Conservation (phyloP, 2,113 vertebrate genomes). For the Entelurus aequoreus region DNA sequence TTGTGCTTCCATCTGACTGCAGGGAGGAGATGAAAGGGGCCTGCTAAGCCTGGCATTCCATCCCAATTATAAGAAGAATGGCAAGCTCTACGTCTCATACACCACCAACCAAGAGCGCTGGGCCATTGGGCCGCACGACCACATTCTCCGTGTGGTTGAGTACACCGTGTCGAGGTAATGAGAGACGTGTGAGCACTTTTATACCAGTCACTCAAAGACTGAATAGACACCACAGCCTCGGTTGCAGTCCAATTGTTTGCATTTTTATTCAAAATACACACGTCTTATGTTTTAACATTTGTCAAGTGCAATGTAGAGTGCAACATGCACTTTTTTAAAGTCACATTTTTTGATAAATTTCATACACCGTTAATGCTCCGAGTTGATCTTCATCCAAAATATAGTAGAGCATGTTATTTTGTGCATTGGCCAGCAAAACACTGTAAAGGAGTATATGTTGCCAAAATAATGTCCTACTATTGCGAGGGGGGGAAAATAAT, state of each 20-base stretch:
- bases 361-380: too few relatives aligned
- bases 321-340: too few relatives aligned
- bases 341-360: too few relatives aligned
- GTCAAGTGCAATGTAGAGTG: too few relatives aligned
- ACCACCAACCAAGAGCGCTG: constrained; percentile 99
- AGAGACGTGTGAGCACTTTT: constrained; percentile 31
- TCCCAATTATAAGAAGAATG: constrained; percentile 99
- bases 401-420: too few relatives aligned
- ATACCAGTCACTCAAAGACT: constrained; percentile 12
- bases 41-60: constrained; percentile 99
- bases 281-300: too few relatives aligned
- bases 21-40: constrained; percentile 99
- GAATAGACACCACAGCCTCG: constrained; percentile 18
- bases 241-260: neutral
- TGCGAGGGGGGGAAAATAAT: too few relatives aligned
- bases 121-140: constrained; percentile 97
- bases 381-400: too few relatives aligned
- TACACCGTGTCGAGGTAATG: constrained; percentile 92
- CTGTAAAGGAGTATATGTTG: too few relatives aligned
- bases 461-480: too few relatives aligned
- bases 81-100: constrained; percentile 98
- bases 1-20: constrained; percentile 97
- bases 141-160: constrained; percentile 98
- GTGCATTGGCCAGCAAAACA: too few relatives aligned
- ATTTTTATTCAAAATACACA: too few relatives aligned